Conservation (phyloP, 2,113 vertebrate species). For the Mastomys natalensis region DNA sequence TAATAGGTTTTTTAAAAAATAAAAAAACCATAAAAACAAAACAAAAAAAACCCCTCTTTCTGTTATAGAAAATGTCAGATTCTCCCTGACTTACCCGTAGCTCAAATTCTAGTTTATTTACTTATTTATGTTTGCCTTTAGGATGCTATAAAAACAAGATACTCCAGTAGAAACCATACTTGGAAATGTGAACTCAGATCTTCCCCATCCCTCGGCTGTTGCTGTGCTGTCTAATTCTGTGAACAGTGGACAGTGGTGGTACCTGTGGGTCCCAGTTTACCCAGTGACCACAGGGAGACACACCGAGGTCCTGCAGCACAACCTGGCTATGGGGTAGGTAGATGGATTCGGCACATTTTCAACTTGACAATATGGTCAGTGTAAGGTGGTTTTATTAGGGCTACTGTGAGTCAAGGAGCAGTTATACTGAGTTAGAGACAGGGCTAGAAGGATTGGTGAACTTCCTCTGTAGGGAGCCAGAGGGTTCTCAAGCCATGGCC, state of each 20-base stretch:
- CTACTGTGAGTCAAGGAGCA: background rate
- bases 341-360: background rate
- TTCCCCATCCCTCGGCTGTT: background rate
- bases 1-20: background rate
- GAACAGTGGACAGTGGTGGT: rapidly evolving
- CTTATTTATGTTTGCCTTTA: background rate
- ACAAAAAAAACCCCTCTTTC: too few species aligned
- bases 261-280: too few species aligned
- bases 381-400: background rate
- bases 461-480: background rate
- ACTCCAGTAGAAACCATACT: background rate
- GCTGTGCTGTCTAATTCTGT: too few species aligned
- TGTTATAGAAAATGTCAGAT: background rate
- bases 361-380: background rate
- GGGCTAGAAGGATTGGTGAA: background rate
- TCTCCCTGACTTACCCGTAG: background rate
- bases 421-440: background rate
- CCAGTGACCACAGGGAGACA: background rate
- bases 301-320: background rate
- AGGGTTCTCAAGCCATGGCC: background rate
- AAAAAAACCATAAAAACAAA: too few species aligned
- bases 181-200: background rate
- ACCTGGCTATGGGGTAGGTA: too few species aligned
- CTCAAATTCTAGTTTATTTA: background rate
- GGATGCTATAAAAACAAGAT: background rate